These are phyloP conservation scores for Ophraella communa DNA, from an alignment of 2,888 invertebrate species.

Conservation along the genomic window DNA sequence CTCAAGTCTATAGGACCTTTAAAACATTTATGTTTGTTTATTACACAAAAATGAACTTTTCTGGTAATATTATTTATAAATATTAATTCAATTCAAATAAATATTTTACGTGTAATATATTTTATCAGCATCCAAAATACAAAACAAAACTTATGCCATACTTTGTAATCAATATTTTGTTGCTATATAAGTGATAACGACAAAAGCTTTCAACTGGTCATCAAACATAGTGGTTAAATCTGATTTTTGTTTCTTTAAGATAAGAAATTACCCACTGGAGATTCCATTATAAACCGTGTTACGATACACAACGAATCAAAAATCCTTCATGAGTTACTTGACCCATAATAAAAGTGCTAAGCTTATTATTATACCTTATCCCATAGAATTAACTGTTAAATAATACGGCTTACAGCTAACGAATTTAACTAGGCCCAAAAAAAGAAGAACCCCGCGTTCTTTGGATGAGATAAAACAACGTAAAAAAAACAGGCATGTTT, in stretches of 20 bases:
- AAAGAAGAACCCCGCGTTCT: constrained; percentile 40
- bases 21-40: no score
- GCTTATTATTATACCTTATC: constrained; percentile 12
- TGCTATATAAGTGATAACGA: no score
- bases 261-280: not conserved
- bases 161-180: no score
- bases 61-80: no score
- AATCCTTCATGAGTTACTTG: constrained; percentile 8
- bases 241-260: not conserved
- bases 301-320: not conserved
- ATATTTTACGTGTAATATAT: no score
- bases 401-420: constrained; percentile 22
- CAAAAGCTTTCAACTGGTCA: no score
- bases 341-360: constrained; percentile 17
- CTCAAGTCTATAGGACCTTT: no score
- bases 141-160: no score
- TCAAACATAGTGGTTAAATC: no score
- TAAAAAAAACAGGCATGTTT: constrained; percentile 51
- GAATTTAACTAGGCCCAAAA: constrained; percentile 31
- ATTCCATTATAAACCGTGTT: not conserved
- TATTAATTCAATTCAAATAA: no score
- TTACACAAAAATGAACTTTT: no score
- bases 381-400: constrained; percentile 22
- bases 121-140: no score
- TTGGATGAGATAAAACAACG: constrained; percentile 49